A percentile compares a stretch with the other conserved stretches of the same genome.
phyloP scores from a whole-genome alignment of 1,140 invertebrate species.

The Macrosteles quadrilineatus region DNA sequence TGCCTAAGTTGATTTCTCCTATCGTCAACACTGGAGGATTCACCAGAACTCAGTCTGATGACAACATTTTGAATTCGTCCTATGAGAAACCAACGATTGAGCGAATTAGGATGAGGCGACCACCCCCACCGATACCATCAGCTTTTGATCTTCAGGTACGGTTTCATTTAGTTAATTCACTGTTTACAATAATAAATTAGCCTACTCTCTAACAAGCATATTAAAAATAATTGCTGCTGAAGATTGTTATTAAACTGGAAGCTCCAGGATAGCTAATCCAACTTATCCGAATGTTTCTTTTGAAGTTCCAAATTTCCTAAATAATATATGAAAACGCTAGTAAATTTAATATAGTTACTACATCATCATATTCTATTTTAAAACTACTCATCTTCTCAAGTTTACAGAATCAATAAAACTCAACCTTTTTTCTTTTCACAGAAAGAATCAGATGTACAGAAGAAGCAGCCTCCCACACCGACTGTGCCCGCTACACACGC shows the following conservation, averaged over 20 bases:
- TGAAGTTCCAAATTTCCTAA: too few species aligned
- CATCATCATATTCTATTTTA: too few species aligned
- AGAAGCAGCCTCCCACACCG: slow-evolving; percentile 1
- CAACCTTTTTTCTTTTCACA: background rate
- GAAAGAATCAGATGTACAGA: slow-evolving; percentile 20
- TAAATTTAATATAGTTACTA: too few species aligned
- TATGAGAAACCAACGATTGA: slow-evolving; percentile 48
- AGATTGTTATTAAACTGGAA: too few species aligned
- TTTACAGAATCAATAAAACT: too few species aligned
- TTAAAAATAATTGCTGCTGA: too few species aligned
- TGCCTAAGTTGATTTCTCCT: slow-evolving; percentile 31
- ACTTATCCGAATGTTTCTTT: too few species aligned
- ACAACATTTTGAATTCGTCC: slow-evolving; percentile 71
- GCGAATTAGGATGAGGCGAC: slow-evolving; percentile 44
- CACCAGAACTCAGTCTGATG: slow-evolving; percentile 70
- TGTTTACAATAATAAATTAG: too few species aligned
- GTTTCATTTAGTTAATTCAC: background rate
- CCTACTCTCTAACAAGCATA: too few species aligned
- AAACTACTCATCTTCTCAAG: too few species aligned
- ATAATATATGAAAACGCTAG: too few species aligned
- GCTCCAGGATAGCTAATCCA: too few species aligned
- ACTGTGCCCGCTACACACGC: background rate
- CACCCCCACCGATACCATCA: slow-evolving; percentile 73
- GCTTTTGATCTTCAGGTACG: slow-evolving; percentile 59
- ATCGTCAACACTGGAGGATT: slow-evolving; percentile 50